Conservation (phyloP, 2,888 invertebrate genomes). For the Agrotis puta region DNA sequence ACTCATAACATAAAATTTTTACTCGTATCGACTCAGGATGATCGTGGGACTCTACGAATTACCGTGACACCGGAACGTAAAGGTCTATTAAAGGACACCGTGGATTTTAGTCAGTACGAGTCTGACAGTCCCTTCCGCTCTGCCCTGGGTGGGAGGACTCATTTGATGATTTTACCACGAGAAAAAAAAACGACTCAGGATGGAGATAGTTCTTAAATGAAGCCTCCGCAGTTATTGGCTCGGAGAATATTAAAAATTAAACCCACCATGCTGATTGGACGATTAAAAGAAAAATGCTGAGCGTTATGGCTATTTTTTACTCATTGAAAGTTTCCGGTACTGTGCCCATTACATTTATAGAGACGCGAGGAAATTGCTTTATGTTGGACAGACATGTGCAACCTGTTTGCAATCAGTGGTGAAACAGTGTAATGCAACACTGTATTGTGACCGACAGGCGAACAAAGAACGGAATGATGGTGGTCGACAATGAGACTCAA, state of each 20-base stretch:
- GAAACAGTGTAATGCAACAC: conserved; percentile 39
- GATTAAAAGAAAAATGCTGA: conserved; percentile 20
- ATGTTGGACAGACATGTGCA: conserved; percentile 17
- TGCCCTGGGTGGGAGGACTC: too few species aligned
- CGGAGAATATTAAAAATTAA: conserved; percentile 27
- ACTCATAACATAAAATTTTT: conserved; percentile 9
- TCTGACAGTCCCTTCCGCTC: too few species aligned
- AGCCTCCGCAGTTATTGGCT: background rate
- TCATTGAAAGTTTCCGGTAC: conserved; percentile 33
- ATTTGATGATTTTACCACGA: too few species aligned
- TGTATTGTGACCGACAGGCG: conserved; percentile 26
- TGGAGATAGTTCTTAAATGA: conserved; percentile 29
- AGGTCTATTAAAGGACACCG: too few species aligned
- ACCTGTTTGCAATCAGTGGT: conserved; percentile 36
- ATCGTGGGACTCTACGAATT: too few species aligned
- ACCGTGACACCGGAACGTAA: too few species aligned
- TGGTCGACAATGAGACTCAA: conserved; percentile 35
- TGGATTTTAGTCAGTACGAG: too few species aligned
- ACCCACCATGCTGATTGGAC: conserved; percentile 5
- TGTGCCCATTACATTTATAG: conserved; percentile 26
- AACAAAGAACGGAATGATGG: conserved; percentile 37
- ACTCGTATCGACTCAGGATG: too few species aligned
- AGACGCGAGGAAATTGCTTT: conserved; percentile 37
- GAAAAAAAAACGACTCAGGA: too few species aligned
- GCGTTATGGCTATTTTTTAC: conserved; percentile 17